Evolutionary conservation across 2,888 invertebrate genomes (phyloP).

Genomic region (Amblyteles armatorius): DNA sequence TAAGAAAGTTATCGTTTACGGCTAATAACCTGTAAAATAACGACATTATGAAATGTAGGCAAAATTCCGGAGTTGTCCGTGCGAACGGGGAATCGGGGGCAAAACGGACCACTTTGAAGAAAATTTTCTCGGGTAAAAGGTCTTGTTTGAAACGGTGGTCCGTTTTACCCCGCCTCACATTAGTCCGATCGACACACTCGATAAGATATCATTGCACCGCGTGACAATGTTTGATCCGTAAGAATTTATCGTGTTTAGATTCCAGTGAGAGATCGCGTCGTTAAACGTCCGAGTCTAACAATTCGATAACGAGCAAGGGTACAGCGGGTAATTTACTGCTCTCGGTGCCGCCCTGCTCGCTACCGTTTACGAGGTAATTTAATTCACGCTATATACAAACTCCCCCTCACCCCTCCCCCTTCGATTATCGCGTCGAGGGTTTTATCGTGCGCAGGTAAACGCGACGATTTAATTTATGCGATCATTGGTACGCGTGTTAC

Average conservation of each 20-base stretch:
- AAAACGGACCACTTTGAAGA: background rate
- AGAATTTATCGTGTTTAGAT: slow-evolving; percentile 53
- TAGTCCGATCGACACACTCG: slow-evolving; percentile 4
- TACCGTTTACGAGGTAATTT: slow-evolving; percentile 64
- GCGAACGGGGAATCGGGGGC: too few species aligned
- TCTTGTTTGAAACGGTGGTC: too few species aligned
- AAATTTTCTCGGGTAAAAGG: background rate
- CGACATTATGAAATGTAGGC: background rate
- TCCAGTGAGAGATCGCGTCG: slow-evolving; percentile 54
- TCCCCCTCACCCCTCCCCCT: background rate
- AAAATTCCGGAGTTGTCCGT: background rate
- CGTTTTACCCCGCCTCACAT: background rate
- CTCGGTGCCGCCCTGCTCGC: slow-evolving; percentile 26
- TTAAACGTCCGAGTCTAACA: slow-evolving; percentile 59
- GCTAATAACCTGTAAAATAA: background rate
- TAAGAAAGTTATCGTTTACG: background rate
- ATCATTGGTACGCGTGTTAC: slow-evolving; percentile 43
- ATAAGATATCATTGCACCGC: background rate
- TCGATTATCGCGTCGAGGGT: slow-evolving; percentile 55
- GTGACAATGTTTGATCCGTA: slow-evolving; percentile 48
- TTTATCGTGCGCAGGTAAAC: slow-evolving; percentile 26
- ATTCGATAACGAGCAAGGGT: slow-evolving; percentile 60
- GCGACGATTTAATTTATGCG: slow-evolving; percentile 58
- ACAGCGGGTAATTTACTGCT: slow-evolving; percentile 61
- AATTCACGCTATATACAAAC: slow-evolving; percentile 28